Base-by-base conservation (phyloP, 2,797 vertebrate species). In the Manis javanica region DNA sequence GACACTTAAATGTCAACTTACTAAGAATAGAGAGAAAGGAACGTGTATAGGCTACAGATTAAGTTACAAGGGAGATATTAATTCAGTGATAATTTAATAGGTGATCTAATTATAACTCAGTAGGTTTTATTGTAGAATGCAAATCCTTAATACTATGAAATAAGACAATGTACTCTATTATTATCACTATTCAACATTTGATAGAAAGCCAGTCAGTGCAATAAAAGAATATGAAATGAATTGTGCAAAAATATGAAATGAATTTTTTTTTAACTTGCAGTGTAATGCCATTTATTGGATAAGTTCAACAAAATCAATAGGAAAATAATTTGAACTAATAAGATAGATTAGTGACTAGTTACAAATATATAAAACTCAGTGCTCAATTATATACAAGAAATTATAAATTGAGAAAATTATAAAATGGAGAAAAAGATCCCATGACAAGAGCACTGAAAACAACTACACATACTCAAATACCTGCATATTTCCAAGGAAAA, bases 191-290 rank as follows among this genome's bases (percentile, higher is more conserved):
- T 95, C 18, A 84, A 29, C 26, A 87, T 37, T 95, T 92, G 90
- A 72, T 85, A 93, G 59, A 84, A 92, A 94, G 94, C 81, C 7
- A 74, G 1, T 86, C 49, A 68, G 14, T 79, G 53, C 12, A 79
- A 49, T 94, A 39, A 37, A 78, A 64, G n/a, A 91, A 69, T 91
- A 42, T 66, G 53, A 78, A 94, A n/a, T 85, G 37, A 82, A 16
- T 94, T 89, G 24, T 61, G 23, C 12, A 91, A 87, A 86, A 69
- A 18, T 75, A 51, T 31, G 42, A 81, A 23, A n/a, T n/a, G n/a
- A n/a, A n/a, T n/a, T n/a, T n/a, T n/a, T n/a, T n/a, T 78, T 90
- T 87, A 90, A 71, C 15, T 87, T 94, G 55, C 11, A 75, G 14
- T 83, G 39, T 72, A 88, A 63, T 64, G 39, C 24, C 15, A 29